Conservation (phyloP, 2,113 vertebrate genomes). For the Donacobius atricapilla region DNA sequence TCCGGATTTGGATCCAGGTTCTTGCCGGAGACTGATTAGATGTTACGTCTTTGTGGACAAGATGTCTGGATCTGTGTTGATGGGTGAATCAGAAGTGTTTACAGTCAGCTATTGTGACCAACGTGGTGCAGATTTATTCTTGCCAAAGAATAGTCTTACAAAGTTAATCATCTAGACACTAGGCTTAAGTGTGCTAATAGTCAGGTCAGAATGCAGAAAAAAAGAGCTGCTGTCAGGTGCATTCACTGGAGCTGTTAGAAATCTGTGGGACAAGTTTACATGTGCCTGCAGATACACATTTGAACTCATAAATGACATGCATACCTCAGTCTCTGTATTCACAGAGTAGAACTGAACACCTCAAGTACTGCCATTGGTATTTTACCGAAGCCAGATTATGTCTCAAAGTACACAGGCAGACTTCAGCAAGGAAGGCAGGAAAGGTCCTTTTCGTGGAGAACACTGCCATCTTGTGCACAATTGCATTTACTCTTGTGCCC, state of each 20-base stretch:
- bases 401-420: not conserved
- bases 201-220: not conserved
- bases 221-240: not conserved
- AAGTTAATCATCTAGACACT: not conserved
- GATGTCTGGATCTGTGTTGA: not conserved
- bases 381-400: not conserved
- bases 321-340: not conserved
- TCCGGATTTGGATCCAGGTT: not conserved
- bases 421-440: not conserved
- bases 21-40: not conserved
- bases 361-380: not conserved
- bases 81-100: not conserved
- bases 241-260: not conserved
- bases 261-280: not conserved
- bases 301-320: not conserved
- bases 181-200: not conserved
- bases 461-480: constrained; percentile 62
- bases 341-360: not conserved
- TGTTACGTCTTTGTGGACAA: not conserved
- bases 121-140: not conserved
- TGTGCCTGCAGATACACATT: not conserved
- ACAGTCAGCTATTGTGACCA: not conserved
- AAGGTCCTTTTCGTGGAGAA: constrained; percentile 17
- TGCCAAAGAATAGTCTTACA: not conserved
- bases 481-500: not conserved